Evolutionary conservation across 1,140 invertebrate genomes (phyloP), one percentile per base, ranked within the genome.

Genomic region (Lethocerus indicus): DNA sequence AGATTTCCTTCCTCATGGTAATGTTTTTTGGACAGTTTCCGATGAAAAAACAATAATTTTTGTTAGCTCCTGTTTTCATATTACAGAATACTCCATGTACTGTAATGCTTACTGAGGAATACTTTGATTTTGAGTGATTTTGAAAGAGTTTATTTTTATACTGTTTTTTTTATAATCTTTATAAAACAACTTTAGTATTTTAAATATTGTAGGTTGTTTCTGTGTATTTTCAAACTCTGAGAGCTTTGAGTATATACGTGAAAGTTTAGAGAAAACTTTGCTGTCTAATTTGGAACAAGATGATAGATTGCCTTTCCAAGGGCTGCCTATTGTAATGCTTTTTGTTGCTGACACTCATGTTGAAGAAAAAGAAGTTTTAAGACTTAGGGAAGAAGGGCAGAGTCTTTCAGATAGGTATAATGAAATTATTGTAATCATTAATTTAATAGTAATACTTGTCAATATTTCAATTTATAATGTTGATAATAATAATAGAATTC

Each of bases 141-240:
- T n/a, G n/a, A n/a, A n/a, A n/a, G n/a, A n/a, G n/a, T n/a, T n/a
- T n/a, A n/a, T n/a, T n/a, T n/a, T n/a, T n/a, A n/a, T n/a, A n/a
- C n/a, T n/a, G n/a, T n/a, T n/a, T n/a, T n/a, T n/a, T n/a, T n/a
- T n/a, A n/a, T n/a, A n/a, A n/a, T n/a, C n/a, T n/a, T n/a, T n/a
- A n/a, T n/a, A n/a, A n/a, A n/a, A n/a, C n/a, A n/a, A n/a, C n/a
- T n/a, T n/a, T n/a, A n/a, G n/a, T 26, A 23, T 27, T 41, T 28
- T 29, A 28, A 49, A 60, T 51, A 32, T 66, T 63, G 18, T 58
- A 81, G 81, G 83, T 41, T 83, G 83, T 49, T 85, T 87, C 64
- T 87, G 84, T 63, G 84, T 94, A 24, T 97, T 89, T 66, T 87
- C 88, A 56, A 87, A 91, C 61, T 80, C 83, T 54, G 80, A 88